Conservation (phyloP, 2,888 invertebrate species). For the Ectemnius continuus region DNA sequence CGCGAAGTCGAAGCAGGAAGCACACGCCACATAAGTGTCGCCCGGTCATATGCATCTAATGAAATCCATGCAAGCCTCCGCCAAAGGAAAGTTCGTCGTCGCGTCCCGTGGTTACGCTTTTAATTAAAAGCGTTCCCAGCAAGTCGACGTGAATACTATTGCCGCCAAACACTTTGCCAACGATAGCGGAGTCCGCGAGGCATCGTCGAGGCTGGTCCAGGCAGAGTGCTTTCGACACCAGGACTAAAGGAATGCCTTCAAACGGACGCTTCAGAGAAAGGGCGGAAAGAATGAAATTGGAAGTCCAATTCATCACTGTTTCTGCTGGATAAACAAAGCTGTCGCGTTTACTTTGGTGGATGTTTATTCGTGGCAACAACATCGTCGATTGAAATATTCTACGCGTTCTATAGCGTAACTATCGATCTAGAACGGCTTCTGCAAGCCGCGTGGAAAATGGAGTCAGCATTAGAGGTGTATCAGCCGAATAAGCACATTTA, state of each 20-base stretch:
- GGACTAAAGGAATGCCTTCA: too few relatives aligned
- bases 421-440: background rate
- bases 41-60: constrained; percentile 39
- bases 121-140: background rate
- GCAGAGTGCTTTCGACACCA: too few relatives aligned
- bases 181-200: too few relatives aligned
- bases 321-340: background rate
- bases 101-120: background rate
- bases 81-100: background rate
- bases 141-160: background rate
- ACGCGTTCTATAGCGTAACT: too few relatives aligned
- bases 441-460: constrained; percentile 7
- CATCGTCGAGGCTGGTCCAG: too few relatives aligned
- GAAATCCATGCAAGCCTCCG: constrained; percentile 18
- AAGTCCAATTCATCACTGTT: too few relatives aligned
- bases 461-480: constrained; percentile 14
- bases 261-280: too few relatives aligned
- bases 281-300: too few relatives aligned
- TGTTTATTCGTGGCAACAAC: too few relatives aligned
- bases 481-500: background rate
- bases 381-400: too few relatives aligned
- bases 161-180: background rate
- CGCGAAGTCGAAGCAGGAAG: background rate
- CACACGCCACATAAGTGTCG: constrained; percentile 22
- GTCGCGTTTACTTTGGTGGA: too few relatives aligned